phyloP scores from a whole-genome alignment of 2,113 vertebrate genomes.

The Scortum barcoo region DNA sequence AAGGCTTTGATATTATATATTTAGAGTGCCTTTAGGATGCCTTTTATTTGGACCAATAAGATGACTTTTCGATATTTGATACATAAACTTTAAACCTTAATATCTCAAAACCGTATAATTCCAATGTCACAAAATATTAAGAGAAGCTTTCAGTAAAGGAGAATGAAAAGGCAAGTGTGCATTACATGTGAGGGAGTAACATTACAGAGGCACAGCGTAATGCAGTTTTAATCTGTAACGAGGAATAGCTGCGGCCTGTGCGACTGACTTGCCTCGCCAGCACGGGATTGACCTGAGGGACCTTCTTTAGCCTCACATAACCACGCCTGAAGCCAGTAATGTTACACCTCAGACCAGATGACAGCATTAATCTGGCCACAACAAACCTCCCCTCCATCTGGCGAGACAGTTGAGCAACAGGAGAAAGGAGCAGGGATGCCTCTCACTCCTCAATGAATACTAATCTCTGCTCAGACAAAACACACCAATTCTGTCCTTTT shows the following conservation, averaged over 20 bases:
- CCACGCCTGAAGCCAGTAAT: conserved; percentile 43
- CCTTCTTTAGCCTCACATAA: conserved; percentile 68
- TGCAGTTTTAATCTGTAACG: conserved; percentile 57
- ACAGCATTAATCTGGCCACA: conserved; percentile 73
- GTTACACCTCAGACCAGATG: conserved; percentile 75
- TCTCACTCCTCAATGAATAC: conserved; percentile 69
- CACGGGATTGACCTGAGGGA: conserved; percentile 64
- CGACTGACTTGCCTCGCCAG: conserved; percentile 22
- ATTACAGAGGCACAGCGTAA: conserved; percentile 22
- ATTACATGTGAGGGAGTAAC: conserved; percentile 6
- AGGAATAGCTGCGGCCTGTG: conserved; percentile 27
- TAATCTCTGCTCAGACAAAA: conserved; percentile 54
- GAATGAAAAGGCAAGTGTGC: conserved; percentile 5
- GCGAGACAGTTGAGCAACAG: conserved; percentile 58
- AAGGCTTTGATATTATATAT: conserved; percentile 3
- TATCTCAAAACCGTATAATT: not conserved
- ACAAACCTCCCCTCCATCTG: conserved; percentile 75
- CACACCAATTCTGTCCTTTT: conserved; percentile 1
- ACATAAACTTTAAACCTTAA: not conserved
- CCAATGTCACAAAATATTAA: not conserved
- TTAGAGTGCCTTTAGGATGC: not conserved
- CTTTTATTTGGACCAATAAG: not conserved
- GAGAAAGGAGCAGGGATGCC: conserved; percentile 57
- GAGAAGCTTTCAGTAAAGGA: not conserved
- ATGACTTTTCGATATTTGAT: not conserved